Percentiles rank a stretch among this genome's conserved stretches.
Conservation (phyloP, 2,888 invertebrate species). For the Lasioglossum villosulum region DNA sequence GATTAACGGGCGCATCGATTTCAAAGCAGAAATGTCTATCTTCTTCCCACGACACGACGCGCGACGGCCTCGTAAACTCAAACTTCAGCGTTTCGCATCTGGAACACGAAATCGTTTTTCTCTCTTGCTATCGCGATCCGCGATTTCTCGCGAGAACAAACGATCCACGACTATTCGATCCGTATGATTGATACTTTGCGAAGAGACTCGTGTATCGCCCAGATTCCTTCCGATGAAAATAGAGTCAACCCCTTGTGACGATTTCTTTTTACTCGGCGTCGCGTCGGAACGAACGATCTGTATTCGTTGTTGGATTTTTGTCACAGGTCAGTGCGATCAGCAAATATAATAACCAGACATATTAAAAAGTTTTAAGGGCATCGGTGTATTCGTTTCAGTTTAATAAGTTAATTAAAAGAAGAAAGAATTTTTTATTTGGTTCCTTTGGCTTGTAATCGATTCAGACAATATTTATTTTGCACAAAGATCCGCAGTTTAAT, state of each 20-base stretch:
- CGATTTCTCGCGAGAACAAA: conserved; percentile 3
- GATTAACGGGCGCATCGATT: conserved; percentile 41
- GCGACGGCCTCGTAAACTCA: neutral
- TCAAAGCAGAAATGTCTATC: neutral
- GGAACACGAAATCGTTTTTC: conserved; percentile 2
- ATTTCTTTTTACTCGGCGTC: neutral
- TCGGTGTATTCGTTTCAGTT: too few species aligned
- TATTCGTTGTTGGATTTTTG: neutral
- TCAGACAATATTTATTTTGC: too few species aligned
- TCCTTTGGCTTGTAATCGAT: too few species aligned
- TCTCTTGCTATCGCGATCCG: neutral
- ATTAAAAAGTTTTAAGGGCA: too few species aligned
- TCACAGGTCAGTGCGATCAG: neutral
- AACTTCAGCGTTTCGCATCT: neutral
- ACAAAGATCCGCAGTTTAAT: too few species aligned
- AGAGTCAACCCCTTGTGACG: neutral
- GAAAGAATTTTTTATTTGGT: too few species aligned
- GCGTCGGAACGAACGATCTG: neutral
- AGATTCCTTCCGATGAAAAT: conserved; percentile 1
- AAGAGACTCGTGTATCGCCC: neutral
- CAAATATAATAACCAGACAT: neutral
- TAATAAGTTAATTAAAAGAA: too few species aligned
- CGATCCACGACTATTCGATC: neutral
- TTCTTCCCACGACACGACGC: neutral
- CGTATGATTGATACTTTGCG: conserved; percentile 10